Percentiles rank a stretch among this genome's conserved stretches.
Evolutionary conservation across 2,797 vertebrate genomes (phyloP).

Genomic region (Simalia tracyae): DNA sequence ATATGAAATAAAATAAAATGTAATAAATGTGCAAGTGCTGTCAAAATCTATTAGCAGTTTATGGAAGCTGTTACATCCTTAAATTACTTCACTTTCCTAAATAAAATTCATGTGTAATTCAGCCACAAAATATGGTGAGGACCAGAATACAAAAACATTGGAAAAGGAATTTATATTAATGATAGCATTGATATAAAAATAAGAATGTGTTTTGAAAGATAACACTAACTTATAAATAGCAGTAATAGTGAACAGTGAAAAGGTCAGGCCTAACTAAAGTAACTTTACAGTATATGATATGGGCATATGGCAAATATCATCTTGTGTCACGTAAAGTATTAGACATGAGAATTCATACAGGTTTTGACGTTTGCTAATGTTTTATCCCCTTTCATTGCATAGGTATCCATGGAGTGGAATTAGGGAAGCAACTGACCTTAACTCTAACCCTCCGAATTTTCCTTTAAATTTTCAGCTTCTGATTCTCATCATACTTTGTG

Average conservation of each 20-base stretch:
- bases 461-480: not conserved
- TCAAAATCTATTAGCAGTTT: not conserved
- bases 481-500: not conserved
- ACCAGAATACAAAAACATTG: not conserved
- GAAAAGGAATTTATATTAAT: not conserved
- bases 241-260: not conserved
- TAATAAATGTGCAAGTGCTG: not conserved
- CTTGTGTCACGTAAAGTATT: not conserved
- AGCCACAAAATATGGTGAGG: not conserved
- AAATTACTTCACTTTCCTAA: not conserved
- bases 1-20: not conserved
- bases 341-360: not conserved
- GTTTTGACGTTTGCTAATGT: not conserved
- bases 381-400: not conserved
- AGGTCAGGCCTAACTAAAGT: not conserved
- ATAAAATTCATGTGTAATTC: not conserved
- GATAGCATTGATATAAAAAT: not conserved
- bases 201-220: not conserved
- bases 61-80: not conserved
- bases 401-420: not conserved
- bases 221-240: not conserved
- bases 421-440: not conserved
- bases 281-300: not conserved
- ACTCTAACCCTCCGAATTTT: not conserved
- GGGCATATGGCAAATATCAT: not conserved